Percentiles rank a stretch among this genome's conserved stretches.
These are phyloP conservation scores for Eulemur macaco DNA, from an alignment of 2,113 vertebrate species.

Conservation along the genomic window DNA sequence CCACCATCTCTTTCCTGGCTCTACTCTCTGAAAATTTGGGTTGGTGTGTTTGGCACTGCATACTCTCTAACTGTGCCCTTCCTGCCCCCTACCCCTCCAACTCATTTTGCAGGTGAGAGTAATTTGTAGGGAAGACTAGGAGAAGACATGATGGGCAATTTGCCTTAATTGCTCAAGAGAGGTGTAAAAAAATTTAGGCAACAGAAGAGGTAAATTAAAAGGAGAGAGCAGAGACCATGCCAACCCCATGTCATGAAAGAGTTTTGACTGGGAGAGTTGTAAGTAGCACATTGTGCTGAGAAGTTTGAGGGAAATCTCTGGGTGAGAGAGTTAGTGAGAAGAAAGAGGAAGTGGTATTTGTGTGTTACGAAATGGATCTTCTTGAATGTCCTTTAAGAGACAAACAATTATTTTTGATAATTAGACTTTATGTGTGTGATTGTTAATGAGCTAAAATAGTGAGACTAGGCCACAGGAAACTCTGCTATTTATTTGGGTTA, in stretches of 20 bases:
- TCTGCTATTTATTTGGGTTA: neutral
- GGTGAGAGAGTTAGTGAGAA: neutral
- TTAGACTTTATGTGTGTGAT: neutral
- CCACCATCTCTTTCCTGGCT: neutral
- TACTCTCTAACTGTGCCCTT: neutral
- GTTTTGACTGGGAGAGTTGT: neutral
- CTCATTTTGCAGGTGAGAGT: neutral
- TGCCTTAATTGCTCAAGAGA: neutral
- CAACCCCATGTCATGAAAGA: neutral
- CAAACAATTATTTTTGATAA: neutral
- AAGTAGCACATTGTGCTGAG: neutral
- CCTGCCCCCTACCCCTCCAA: neutral
- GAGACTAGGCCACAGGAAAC: neutral
- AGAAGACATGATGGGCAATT: neutral
- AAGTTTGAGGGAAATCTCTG: neutral
- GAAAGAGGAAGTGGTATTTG: neutral
- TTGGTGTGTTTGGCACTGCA: neutral
- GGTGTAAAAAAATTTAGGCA: neutral
- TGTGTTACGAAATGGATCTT: neutral
- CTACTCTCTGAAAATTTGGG: neutral
- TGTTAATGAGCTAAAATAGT: neutral
- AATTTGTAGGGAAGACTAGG: neutral
- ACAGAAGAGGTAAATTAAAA: neutral
- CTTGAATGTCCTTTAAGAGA: neutral
- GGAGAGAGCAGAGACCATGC: neutral